These are phyloP conservation scores for Dorcus parallelipipedus DNA, from an alignment of 2,888 invertebrate species.

Conservation along the genomic window DNA sequence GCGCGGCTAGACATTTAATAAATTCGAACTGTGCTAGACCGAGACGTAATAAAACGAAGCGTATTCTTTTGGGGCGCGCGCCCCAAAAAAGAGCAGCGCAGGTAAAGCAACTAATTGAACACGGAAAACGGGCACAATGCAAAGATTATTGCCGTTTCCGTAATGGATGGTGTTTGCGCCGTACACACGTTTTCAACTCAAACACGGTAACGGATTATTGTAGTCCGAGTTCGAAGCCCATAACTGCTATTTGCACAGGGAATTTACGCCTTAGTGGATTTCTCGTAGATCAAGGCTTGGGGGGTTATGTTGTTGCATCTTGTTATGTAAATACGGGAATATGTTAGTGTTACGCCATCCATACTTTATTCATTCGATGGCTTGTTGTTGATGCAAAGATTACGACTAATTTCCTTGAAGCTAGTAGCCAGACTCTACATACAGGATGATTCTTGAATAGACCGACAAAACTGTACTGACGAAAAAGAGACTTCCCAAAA, in stretches of 20 bases:
- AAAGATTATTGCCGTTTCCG: too few species aligned
- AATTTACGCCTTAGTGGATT: slow-evolving; percentile 11
- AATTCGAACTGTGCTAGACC: too few species aligned
- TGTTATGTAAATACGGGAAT: slow-evolving; percentile 3
- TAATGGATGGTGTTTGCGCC: neutral
- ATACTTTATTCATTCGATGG: neutral
- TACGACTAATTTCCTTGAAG: slow-evolving; percentile 7
- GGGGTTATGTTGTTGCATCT: neutral
- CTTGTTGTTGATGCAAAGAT: neutral
- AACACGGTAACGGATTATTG: neutral
- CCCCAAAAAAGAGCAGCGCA: too few species aligned
- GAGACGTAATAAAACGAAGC: too few species aligned
- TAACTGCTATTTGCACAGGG: slow-evolving; percentile 2
- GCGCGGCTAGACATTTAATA: too few species aligned
- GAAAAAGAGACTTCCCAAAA: too few species aligned
- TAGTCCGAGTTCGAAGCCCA: neutral
- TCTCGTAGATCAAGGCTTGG: slow-evolving; percentile 9
- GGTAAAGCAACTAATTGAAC: too few species aligned
- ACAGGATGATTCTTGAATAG: too few species aligned
- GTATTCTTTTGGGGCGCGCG: too few species aligned
- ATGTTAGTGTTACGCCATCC: neutral
- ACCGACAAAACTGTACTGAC: too few species aligned
- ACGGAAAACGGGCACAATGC: too few species aligned
- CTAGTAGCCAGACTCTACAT: too few species aligned
- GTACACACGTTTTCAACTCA: neutral